Evolutionary conservation across 2,888 invertebrate species (phyloP).

Genomic region (Atrina japonica): DNA sequence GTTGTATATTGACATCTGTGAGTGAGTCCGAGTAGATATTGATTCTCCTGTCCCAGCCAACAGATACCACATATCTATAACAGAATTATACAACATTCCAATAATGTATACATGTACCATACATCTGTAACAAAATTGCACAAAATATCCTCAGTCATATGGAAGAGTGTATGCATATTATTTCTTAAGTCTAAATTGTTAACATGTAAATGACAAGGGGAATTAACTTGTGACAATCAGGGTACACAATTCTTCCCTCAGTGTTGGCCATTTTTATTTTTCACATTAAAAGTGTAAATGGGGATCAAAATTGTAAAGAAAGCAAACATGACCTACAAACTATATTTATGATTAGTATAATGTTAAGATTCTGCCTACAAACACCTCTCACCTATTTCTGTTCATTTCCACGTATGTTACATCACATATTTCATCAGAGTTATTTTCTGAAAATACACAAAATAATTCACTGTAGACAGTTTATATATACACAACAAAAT

Average conservation of each 20-base stretch:
- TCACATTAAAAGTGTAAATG: too few relatives aligned
- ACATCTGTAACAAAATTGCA: neutral
- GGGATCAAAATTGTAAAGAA: too few relatives aligned
- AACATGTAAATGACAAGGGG: too few relatives aligned
- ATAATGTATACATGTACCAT: constrained; percentile 1
- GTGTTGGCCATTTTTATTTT: too few relatives aligned
- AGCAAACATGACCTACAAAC: too few relatives aligned
- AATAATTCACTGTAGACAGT: neutral
- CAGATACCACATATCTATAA: constrained; percentile 79
- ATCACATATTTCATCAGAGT: constrained; percentile 78
- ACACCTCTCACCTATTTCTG: constrained; percentile 76
- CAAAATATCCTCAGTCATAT: neutral
- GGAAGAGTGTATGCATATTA: neutral
- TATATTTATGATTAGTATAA: too few relatives aligned
- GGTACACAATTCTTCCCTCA: too few relatives aligned
- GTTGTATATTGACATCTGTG: constrained; percentile 73
- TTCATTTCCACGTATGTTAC: constrained; percentile 80
- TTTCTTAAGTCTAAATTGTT: too few relatives aligned
- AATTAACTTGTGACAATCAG: too few relatives aligned
- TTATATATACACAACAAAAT: neutral
- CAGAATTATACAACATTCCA: too few relatives aligned
- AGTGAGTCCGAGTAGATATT: constrained; percentile 77
- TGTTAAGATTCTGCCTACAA: too few relatives aligned
- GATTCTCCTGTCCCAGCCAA: constrained; percentile 80
- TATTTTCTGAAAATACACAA: constrained; percentile 65